Conservation (phyloP, 2,113 vertebrate genomes). For the Talpa occidentalis region DNA sequence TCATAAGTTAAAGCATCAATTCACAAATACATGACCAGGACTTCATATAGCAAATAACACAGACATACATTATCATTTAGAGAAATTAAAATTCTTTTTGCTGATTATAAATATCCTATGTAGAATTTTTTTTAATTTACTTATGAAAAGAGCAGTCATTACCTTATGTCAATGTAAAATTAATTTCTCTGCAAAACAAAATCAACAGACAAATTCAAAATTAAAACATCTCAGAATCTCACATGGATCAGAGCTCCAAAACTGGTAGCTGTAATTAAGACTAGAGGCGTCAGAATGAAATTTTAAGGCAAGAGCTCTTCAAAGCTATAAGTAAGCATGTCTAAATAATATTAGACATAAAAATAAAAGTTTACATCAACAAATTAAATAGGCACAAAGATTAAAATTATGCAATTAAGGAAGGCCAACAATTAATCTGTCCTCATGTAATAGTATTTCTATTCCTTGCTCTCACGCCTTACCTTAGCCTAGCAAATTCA, state of each 20-base stretch:
- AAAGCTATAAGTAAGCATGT: slow-evolving; percentile 55
- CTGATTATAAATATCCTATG: slow-evolving; percentile 44
- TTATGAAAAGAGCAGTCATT: slow-evolving; percentile 50
- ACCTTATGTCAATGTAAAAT: slow-evolving; percentile 51
- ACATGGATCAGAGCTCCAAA: slow-evolving; percentile 58
- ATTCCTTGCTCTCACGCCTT: slow-evolving; percentile 16
- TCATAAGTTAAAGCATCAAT: neutral
- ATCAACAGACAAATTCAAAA: slow-evolving; percentile 61
- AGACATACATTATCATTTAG: neutral
- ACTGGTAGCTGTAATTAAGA: slow-evolving; percentile 37
- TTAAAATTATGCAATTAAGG: slow-evolving; percentile 35
- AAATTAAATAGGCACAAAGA: slow-evolving; percentile 47
- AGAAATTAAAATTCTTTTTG: slow-evolving; percentile 48
- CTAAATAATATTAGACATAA: slow-evolving; percentile 53
- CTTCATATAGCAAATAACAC: neutral
- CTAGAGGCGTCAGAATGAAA: slow-evolving; percentile 55
- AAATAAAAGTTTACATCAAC: slow-evolving; percentile 57
- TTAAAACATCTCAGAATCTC: slow-evolving; percentile 58
- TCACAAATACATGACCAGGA: neutral
- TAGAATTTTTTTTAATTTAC: slow-evolving; percentile 5
- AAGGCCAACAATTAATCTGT: slow-evolving; percentile 21
- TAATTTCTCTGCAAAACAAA: slow-evolving; percentile 70
- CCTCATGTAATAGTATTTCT: slow-evolving; percentile 40
- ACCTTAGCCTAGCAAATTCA: slow-evolving; percentile 58
- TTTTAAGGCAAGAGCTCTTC: slow-evolving; percentile 58